These are phyloP conservation scores for Diabrotica virgifera DNA, from an alignment of 1,140 invertebrate species.

Conservation along the genomic window DNA sequence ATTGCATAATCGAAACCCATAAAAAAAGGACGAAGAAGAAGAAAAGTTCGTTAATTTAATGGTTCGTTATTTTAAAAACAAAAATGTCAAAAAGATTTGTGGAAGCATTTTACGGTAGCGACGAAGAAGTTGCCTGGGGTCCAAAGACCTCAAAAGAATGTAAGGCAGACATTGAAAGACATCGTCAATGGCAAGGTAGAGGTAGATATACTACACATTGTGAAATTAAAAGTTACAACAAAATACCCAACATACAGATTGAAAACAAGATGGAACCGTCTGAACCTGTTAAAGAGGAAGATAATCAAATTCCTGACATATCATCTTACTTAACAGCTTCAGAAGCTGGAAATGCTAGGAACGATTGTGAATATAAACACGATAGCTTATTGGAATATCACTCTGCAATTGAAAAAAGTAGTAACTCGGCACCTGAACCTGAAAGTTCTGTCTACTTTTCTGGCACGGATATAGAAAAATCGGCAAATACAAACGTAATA, in stretches of 20 bases:
- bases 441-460: not conserved
- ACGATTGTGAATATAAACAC: not conserved
- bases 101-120: slow-evolving; percentile 10
- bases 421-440: not conserved
- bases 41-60: too few relatives aligned
- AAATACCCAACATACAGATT: not conserved
- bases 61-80: not conserved
- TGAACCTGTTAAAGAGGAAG: not conserved
- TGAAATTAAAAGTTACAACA: not conserved
- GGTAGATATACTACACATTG: not conserved
- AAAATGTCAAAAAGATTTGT: too few relatives aligned
- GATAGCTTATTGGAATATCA: not conserved
- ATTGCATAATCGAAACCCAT: too few relatives aligned
- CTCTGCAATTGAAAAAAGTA: slow-evolving; percentile 1
- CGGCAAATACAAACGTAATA: not conserved
- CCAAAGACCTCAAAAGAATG: slow-evolving; percentile 7
- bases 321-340: slow-evolving; percentile 7
- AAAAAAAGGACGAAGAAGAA: too few relatives aligned
- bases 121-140: slow-evolving; percentile 9
- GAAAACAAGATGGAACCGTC: too few relatives aligned
- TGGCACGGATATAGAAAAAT: not conserved
- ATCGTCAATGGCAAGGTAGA: not conserved
- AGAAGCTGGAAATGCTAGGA: not conserved
- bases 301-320: not conserved
- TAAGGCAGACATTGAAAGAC: slow-evolving; percentile 5